Conservation (phyloP, 2,113 vertebrate species). For the Anhinga anhinga region DNA sequence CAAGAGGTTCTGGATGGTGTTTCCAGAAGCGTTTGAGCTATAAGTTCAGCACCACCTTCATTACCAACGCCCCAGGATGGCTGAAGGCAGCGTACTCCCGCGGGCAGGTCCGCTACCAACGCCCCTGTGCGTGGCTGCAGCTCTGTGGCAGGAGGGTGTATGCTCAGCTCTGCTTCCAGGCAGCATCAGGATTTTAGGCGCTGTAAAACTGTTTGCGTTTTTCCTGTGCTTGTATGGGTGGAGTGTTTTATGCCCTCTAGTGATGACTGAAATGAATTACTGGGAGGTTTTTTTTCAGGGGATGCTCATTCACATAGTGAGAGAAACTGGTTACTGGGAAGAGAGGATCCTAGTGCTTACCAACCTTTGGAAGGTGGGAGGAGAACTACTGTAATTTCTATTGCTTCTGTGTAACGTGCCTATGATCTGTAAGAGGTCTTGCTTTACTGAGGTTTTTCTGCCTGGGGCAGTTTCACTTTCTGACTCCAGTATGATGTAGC, state of each 20-base stretch:
- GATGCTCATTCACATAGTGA: accelerated
- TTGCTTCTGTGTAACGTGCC: neutral
- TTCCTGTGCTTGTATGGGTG: neutral
- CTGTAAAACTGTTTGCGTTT: neutral
- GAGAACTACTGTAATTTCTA: neutral
- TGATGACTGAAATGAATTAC: neutral
- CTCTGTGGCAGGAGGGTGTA: neutral
- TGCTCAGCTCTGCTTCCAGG: neutral
- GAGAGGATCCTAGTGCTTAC: neutral
- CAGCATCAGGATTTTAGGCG: neutral
- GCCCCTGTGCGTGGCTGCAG: accelerated
- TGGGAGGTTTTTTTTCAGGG: neutral
- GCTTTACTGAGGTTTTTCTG: neutral
- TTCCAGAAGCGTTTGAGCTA: neutral
- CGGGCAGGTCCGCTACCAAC: neutral
- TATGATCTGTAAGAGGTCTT: neutral
- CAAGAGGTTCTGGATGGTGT: neutral
- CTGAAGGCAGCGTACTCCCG: neutral
- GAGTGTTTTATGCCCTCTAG: slow-evolving; percentile 24
- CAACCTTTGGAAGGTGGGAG: neutral
- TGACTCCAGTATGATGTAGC: neutral
- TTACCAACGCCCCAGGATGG: no score
- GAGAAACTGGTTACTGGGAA: neutral
- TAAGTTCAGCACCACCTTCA: neutral
- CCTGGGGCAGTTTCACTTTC: neutral